Conservation (phyloP, 2,888 invertebrate species). For the Phanerotoma sp. region DNA sequence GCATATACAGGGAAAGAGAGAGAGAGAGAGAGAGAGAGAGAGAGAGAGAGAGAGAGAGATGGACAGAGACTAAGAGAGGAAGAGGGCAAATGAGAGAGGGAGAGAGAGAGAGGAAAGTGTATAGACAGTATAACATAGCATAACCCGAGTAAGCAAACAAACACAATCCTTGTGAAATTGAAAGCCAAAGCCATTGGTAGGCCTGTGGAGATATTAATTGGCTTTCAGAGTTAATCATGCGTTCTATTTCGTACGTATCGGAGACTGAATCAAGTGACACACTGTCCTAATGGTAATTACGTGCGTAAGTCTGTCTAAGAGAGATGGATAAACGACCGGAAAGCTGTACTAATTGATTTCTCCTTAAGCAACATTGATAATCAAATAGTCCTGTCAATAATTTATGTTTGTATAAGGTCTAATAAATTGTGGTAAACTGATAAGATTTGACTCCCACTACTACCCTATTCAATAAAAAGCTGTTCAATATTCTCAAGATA, state of each 20-base stretch:
- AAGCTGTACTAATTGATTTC: conserved; percentile 13
- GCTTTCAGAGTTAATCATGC: conserved; percentile 38
- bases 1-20: too few species aligned
- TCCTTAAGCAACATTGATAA: conserved; percentile 3
- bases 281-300: conserved; percentile 1
- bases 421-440: too few species aligned
- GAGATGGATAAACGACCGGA: neutral
- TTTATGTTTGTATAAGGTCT: too few species aligned
- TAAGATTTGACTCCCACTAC: too few species aligned
- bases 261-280: conserved; percentile 6
- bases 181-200: conserved; percentile 35
- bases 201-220: conserved; percentile 40
- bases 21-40: too few species aligned
- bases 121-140: conserved; percentile 1
- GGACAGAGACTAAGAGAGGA: too few species aligned
- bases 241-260: conserved; percentile 18
- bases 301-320: conserved; percentile 9
- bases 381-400: too few species aligned
- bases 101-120: neutral
- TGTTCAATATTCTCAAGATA: neutral
- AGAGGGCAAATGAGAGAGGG: too few species aligned
- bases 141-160: conserved; percentile 1
- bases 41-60: too few species aligned
- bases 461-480: too few species aligned
- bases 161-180: conserved; percentile 34